Evolutionary conservation across 2,113 vertebrate species (phyloP).

Genomic region (Pterocles burchelli): DNA sequence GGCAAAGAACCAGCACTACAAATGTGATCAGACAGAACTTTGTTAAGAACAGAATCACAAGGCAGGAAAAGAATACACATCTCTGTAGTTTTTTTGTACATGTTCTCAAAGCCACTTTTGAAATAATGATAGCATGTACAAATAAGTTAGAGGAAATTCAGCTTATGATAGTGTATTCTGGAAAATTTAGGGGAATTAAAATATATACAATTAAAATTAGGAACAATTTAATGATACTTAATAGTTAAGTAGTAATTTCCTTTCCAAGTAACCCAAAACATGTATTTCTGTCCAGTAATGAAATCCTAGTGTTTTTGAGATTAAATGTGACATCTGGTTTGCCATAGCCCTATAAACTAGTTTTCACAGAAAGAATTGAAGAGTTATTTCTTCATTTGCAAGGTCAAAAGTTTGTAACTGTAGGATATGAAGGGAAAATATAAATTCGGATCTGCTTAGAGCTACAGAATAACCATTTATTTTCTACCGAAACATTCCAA

Average conservation of each 20-base stretch:
- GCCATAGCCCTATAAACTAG: neutral
- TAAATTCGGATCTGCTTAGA: neutral
- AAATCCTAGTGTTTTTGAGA: neutral
- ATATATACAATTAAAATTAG: neutral
- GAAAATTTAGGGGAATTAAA: neutral
- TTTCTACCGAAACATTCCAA: neutral
- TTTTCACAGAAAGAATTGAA: neutral
- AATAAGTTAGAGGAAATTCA: neutral
- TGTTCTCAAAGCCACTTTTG: neutral
- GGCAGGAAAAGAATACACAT: neutral
- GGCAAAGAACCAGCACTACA: neutral
- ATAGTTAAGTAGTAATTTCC: neutral
- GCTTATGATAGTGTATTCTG: fast-evolving
- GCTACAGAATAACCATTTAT: neutral
- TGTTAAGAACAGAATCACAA: neutral
- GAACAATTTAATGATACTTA: neutral
- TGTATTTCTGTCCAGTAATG: neutral
- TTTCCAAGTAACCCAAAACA: neutral
- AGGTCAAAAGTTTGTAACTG: constrained; percentile 14
- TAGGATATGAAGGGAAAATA: neutral
- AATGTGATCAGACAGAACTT: neutral
- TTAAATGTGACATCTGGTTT: neutral
- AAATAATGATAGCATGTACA: neutral
- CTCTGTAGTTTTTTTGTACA: fast-evolving
- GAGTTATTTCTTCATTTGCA: neutral